Conservation (phyloP, 2,797 vertebrate genomes). For the Columba guinea region DNA sequence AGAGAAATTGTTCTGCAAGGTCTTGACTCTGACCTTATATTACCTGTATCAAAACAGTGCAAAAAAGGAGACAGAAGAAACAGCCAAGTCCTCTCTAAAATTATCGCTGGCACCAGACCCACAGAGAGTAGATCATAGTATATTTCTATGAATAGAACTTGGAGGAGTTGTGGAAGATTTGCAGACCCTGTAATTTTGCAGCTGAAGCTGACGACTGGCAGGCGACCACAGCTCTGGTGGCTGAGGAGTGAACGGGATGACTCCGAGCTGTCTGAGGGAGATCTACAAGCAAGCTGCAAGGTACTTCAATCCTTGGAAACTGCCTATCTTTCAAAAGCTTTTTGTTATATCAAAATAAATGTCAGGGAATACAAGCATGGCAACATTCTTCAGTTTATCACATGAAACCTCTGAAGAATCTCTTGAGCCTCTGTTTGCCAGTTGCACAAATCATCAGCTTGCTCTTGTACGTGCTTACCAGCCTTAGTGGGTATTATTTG, state of each 20-base stretch:
- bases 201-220: constrained; percentile 44
- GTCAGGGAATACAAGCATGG: constrained; percentile 20
- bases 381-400: constrained; percentile 45
- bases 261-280: background rate
- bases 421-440: constrained; percentile 50
- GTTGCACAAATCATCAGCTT: constrained; percentile 36
- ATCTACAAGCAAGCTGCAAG: constrained; percentile 3
- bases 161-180: constrained; percentile 54
- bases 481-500: constrained; percentile 8
- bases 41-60: constrained; percentile 52
- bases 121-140: constrained; percentile 40
- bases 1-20: constrained; percentile 35
- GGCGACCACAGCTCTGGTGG: background rate
- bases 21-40: constrained; percentile 27
- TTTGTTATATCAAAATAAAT: constrained; percentile 54
- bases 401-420: constrained; percentile 57
- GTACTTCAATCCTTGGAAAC: constrained; percentile 20
- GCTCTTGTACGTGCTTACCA: background rate
- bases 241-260: background rate
- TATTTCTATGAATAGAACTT: constrained; percentile 65
- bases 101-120: constrained; percentile 63
- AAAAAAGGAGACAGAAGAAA: constrained; percentile 60
- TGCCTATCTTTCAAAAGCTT: constrained; percentile 37
- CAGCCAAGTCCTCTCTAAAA: constrained; percentile 69
- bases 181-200: constrained; percentile 56